Conservation (phyloP, 2,113 vertebrate species). For the Chaetops frenatus region DNA sequence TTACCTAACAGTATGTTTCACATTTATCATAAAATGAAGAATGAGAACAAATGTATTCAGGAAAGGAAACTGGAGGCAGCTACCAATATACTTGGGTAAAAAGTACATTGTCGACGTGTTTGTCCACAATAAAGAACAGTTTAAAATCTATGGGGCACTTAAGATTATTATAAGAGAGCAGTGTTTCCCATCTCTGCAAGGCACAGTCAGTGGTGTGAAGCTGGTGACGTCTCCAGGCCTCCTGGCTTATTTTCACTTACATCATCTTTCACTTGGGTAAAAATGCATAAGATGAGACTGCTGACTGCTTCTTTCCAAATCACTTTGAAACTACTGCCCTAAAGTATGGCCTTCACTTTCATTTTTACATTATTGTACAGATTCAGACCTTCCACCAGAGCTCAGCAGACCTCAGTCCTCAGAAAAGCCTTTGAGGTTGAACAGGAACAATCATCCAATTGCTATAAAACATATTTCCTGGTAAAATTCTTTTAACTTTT, state of each 20-base stretch:
- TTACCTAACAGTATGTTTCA: neutral
- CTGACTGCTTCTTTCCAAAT: neutral
- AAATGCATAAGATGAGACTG: fast-evolving
- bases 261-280: neutral
- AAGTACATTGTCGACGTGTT: fast-evolving
- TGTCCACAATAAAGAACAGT: neutral
- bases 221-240: neutral
- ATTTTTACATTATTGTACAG: neutral
- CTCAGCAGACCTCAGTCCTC: neutral
- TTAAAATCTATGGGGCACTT: neutral
- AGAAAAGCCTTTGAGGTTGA: neutral
- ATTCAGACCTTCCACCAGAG: neutral
- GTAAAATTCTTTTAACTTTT: neutral
- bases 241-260: neutral
- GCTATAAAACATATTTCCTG: neutral
- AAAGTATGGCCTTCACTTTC: neutral
- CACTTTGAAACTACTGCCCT: neutral
- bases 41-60: neutral
- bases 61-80: neutral
- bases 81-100: neutral
- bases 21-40: neutral
- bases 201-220: neutral
- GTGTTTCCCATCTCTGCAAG: neutral
- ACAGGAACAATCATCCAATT: neutral
- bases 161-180: neutral